These are phyloP conservation scores for Sarcophaga bullata DNA, from an alignment of 1,140 invertebrate genomes.

Conservation along the genomic window DNA sequence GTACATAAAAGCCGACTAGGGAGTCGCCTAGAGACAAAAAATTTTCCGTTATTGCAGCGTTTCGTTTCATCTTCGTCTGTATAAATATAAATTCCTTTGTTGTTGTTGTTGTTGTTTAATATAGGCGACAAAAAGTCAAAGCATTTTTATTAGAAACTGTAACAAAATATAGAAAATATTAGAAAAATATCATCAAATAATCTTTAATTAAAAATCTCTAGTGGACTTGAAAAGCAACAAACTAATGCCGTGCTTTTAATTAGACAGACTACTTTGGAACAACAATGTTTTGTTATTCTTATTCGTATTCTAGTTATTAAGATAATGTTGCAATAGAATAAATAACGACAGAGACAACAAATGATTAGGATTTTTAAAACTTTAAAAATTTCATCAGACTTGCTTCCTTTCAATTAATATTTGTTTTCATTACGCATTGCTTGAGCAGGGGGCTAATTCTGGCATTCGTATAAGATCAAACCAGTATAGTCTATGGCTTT, in stretches of 20 bases:
- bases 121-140: slow-evolving; percentile 16
- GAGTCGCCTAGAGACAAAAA: neutral
- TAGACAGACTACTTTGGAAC: too few relatives aligned
- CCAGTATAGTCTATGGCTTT: too few relatives aligned
- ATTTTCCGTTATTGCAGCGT: neutral
- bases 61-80: too few relatives aligned
- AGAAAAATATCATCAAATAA: neutral
- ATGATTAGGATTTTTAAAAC: neutral
- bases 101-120: neutral
- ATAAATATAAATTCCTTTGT: neutral
- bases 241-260: neutral
- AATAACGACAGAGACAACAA: too few relatives aligned
- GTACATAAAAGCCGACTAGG: too few relatives aligned
- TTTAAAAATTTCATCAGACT: slow-evolving; percentile 3
- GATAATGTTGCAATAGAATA: too few relatives aligned
- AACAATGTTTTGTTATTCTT: too few relatives aligned
- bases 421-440: too few relatives aligned
- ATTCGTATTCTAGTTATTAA: too few relatives aligned
- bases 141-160: neutral
- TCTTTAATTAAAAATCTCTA: slow-evolving; percentile 22
- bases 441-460: too few relatives aligned
- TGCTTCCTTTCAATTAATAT: too few relatives aligned
- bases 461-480: too few relatives aligned
- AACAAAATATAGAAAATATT: neutral
- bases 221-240: neutral